Evolutionary conservation across 2,113 vertebrate species (phyloP).

Genomic region (Erinaceus europaeus): DNA sequence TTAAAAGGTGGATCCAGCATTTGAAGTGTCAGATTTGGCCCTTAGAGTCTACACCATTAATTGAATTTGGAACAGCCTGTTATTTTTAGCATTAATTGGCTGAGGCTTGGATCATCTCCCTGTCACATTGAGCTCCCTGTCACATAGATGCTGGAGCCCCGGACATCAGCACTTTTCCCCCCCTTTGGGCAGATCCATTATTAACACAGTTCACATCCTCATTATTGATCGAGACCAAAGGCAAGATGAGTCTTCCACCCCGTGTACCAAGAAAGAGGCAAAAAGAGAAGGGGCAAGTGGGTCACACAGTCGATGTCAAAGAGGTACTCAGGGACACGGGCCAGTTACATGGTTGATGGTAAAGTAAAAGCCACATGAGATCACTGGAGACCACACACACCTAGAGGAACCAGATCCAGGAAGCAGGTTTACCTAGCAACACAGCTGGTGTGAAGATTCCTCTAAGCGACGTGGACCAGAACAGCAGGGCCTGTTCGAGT

Average conservation of each 20-base stretch:
- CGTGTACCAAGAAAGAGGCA: not conserved
- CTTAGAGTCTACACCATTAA: not conserved
- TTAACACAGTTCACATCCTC: not conserved
- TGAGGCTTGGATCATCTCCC: not conserved
- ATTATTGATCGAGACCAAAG: not conserved
- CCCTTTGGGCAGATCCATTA: not conserved
- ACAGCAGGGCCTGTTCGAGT: not conserved
- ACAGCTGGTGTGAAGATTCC: slow-evolving; percentile 10
- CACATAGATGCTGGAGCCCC: not conserved
- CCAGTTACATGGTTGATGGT: not conserved
- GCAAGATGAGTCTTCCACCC: not conserved
- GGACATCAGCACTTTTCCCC: not conserved
- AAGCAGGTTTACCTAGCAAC: slow-evolving; percentile 24
- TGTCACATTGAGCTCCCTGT: not conserved
- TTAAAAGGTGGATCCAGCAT: not conserved
- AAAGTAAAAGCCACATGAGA: not conserved
- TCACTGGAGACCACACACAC: slow-evolving; percentile 16
- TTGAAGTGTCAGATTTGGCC: not conserved
- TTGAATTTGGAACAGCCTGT: not conserved
- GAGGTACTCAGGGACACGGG: not conserved
- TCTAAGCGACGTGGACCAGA: not conserved
- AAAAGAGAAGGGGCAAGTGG: not conserved
- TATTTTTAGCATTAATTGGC: not conserved
- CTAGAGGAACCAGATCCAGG: not conserved
- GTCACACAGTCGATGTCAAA: not conserved